phyloP scores from a whole-genome alignment of 2,797 vertebrate genomes.

The Nyctalus aviator region DNA sequence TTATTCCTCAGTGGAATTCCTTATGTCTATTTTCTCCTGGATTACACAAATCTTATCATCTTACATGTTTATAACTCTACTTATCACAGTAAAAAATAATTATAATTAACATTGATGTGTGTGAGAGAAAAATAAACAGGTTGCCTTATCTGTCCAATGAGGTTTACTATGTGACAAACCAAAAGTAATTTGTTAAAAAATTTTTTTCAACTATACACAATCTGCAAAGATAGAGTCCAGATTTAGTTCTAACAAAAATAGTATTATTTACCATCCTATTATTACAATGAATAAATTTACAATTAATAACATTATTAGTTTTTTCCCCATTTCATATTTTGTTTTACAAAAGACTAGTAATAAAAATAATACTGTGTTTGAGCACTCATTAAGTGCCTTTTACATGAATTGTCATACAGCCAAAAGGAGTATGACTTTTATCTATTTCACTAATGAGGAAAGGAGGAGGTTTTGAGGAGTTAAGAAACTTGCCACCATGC shows the following conservation, averaged over 20 bases:
- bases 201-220: neutral
- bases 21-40: neutral
- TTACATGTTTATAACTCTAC: neutral
- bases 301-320: neutral
- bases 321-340: neutral
- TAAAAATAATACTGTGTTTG: neutral
- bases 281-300: neutral
- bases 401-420: neutral
- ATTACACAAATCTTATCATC: neutral
- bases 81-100: neutral
- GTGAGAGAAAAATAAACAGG: too few species aligned
- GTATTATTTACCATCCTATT: neutral
- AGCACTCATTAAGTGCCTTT: neutral
- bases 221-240: neutral
- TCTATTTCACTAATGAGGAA: neutral
- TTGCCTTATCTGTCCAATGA: neutral
- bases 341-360: neutral
- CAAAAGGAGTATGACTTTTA: neutral
- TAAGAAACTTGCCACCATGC: neutral
- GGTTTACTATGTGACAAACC: neutral
- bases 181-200: neutral
- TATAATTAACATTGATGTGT: neutral
- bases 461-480: neutral
- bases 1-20: neutral
- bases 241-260: constrained; percentile 54